A percentile compares a stretch with the other conserved stretches of the same genome.
These are phyloP conservation scores for Alcedo atthis DNA, from an alignment of 2,797 vertebrate genomes.

Conservation along the genomic window DNA sequence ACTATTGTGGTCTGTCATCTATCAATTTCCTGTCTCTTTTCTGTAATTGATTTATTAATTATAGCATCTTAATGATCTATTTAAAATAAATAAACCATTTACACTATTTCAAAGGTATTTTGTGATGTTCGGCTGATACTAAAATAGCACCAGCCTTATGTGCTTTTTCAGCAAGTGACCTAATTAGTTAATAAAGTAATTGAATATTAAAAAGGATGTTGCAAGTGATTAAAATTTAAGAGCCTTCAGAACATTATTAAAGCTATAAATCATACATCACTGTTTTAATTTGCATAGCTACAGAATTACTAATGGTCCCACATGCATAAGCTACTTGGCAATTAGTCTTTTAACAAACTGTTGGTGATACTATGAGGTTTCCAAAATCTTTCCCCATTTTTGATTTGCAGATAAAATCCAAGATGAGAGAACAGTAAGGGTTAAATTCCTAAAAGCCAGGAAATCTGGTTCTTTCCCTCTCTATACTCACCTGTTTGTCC, in stretches of 20 bases:
- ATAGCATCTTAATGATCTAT: constrained; percentile 81
- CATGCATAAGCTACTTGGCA: constrained; percentile 78
- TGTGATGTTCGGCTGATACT: constrained; percentile 82
- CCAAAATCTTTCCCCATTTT: constrained; percentile 68
- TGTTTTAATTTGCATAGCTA: constrained; percentile 88
- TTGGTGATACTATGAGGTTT: constrained; percentile 72
- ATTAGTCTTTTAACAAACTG: constrained; percentile 84
- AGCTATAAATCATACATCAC: constrained; percentile 88
- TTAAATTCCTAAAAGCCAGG: constrained; percentile 9
- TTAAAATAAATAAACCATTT: constrained; percentile 87
- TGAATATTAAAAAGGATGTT: constrained; percentile 90
- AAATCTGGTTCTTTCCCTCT: neutral
- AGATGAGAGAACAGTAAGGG: neutral
- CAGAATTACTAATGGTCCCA: constrained; percentile 84
- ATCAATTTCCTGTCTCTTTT: constrained; percentile 62
- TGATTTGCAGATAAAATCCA: constrained; percentile 49
- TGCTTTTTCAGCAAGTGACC: constrained; percentile 88
- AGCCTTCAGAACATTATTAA: constrained; percentile 88
- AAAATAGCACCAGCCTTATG: constrained; percentile 84
- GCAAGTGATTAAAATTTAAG: constrained; percentile 89
- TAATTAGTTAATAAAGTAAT: constrained; percentile 91
- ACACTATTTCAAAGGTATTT: constrained; percentile 83
- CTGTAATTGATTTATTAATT: constrained; percentile 81
- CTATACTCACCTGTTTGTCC: neutral
- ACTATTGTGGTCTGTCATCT: constrained; percentile 61